Evolutionary conservation across 2,888 invertebrate species (phyloP).

Genomic region (Nephrotoma guestfalica): DNA sequence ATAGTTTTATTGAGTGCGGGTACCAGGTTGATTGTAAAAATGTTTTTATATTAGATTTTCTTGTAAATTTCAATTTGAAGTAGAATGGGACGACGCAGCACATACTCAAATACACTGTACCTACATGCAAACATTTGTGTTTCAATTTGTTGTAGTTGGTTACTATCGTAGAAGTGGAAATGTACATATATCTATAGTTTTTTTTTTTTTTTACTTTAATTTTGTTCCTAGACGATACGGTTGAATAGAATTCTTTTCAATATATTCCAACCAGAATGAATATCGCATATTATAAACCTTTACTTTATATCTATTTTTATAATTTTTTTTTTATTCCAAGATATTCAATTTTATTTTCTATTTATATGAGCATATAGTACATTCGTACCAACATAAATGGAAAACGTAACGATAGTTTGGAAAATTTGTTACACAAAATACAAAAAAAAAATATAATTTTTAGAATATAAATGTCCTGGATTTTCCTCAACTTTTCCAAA

Average conservation of each 20-base stretch:
- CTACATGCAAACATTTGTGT: background rate
- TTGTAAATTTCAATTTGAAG: background rate
- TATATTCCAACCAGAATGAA: conserved; percentile 1
- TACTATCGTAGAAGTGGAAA: background rate
- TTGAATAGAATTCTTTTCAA: conserved; percentile 2
- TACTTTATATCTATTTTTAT: background rate
- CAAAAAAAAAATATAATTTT: background rate
- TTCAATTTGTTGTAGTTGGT: background rate
- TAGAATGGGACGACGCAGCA: background rate
- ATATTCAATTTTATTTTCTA: background rate
- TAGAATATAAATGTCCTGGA: background rate
- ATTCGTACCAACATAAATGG: background rate
- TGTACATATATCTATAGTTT: background rate
- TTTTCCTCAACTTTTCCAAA: background rate
- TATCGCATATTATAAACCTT: background rate
- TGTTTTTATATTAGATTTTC: background rate
- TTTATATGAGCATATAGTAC: background rate
- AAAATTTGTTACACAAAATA: background rate
- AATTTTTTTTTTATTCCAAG: background rate
- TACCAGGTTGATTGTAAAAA: conserved; percentile 2
- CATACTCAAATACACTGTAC: background rate
- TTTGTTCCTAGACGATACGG: conserved; percentile 2
- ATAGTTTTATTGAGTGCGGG: conserved; percentile 3
- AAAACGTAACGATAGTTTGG: background rate
- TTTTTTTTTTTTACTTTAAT: background rate